Evolutionary conservation across 2,113 vertebrate genomes (phyloP).

Genomic region (Pollimyrus isidori): DNA sequence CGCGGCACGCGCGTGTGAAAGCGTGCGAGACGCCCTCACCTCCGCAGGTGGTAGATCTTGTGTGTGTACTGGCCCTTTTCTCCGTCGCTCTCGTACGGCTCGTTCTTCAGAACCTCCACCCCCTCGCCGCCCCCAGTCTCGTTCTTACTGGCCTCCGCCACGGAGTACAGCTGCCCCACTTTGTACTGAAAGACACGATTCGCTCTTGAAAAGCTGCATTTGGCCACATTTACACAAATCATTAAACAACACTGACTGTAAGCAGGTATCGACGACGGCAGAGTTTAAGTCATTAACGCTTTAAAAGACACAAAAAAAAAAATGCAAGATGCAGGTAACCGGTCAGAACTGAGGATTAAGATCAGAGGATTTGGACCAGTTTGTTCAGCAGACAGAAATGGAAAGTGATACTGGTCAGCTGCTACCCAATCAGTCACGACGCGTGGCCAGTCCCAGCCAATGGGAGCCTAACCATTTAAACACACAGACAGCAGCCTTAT

Average conservation of each 20-base stretch:
- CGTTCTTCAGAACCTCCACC: constrained; percentile 83
- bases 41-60: constrained; percentile 84
- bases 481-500: background rate
- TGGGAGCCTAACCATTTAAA: background rate
- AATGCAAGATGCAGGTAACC: background rate
- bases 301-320: background rate
- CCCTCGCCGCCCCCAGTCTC: constrained; percentile 98
- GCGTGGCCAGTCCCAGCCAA: background rate
- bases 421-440: background rate
- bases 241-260: background rate
- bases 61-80: constrained; percentile 94
- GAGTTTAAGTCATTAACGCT: background rate
- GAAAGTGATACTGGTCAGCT: background rate
- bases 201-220: background rate
- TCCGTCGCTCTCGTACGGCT: constrained; percentile 85
- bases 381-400: background rate
- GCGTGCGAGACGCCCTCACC: constrained; percentile 29
- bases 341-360: background rate
- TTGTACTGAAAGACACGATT: constrained; percentile 70
- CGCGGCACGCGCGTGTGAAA: background rate
- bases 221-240: background rate
- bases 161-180: constrained; percentile 89
- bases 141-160: constrained; percentile 93
- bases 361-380: background rate
- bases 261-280: background rate